Evolutionary conservation across 2,797 vertebrate genomes (phyloP).

Genomic region (Malurus leucopterus): DNA sequence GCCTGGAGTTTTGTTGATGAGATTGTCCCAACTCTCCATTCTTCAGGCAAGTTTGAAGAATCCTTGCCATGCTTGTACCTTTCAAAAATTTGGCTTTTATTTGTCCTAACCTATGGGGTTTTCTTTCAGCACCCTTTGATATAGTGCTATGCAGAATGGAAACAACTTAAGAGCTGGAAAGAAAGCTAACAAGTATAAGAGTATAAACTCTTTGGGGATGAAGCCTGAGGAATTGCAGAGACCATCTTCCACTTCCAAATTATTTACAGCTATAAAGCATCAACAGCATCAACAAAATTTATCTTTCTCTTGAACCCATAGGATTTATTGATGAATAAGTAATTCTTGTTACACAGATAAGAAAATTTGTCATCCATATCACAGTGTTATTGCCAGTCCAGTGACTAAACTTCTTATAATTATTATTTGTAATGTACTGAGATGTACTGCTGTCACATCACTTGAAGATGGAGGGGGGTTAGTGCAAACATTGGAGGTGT

Average conservation of each 20-base stretch:
- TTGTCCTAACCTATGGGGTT: neutral
- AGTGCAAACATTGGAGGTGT: neutral
- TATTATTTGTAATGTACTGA: neutral
- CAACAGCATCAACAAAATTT: neutral
- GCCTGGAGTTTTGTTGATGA: neutral
- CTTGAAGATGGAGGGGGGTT: neutral
- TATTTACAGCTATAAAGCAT: neutral
- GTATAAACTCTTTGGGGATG: neutral
- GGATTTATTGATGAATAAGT: neutral
- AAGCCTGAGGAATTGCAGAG: neutral
- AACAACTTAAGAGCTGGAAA: neutral
- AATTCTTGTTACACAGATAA: neutral
- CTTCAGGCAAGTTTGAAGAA: neutral
- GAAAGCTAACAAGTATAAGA: neutral
- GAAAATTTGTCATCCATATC: neutral
- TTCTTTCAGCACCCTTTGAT: neutral
- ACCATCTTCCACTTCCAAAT: neutral
- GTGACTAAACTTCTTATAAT: neutral
- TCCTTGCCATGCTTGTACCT: neutral
- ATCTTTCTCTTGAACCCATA: neutral
- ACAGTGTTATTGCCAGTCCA: neutral
- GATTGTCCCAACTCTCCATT: neutral
- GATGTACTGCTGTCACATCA: neutral
- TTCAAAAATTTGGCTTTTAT: neutral
- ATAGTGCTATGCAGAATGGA: neutral